Evolutionary conservation across 1,140 invertebrate species (phyloP).

Genomic region (Oedothorax gibbosus): DNA sequence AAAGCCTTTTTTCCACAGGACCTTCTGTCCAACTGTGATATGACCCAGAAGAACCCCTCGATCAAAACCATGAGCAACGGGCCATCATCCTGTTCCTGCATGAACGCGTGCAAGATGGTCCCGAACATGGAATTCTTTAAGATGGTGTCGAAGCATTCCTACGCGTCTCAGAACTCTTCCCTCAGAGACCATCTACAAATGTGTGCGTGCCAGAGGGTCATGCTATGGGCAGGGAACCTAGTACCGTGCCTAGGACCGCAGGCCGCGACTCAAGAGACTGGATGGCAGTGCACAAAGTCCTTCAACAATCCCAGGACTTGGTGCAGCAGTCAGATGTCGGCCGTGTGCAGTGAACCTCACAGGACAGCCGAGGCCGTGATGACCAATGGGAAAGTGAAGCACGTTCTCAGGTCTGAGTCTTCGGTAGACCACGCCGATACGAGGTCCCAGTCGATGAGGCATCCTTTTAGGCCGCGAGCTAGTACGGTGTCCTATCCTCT

Average conservation of each 20-base stretch:
- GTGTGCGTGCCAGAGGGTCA: conserved; percentile 59
- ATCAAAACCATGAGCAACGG: conserved; percentile 47
- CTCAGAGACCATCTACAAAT: conserved; percentile 28
- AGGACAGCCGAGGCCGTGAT: conserved; percentile 41
- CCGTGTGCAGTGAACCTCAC: conserved; percentile 42
- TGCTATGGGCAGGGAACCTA: conserved; percentile 58
- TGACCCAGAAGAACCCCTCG: conserved; percentile 39
- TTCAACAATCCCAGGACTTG: neutral
- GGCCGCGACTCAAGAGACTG: neutral
- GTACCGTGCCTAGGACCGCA: conserved; percentile 52
- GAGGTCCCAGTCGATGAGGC: neutral
- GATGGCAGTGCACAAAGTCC: conserved; percentile 35
- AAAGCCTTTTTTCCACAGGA: conserved; percentile 3
- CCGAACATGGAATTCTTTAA: conserved; percentile 55
- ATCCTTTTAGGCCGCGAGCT: conserved; percentile 6
- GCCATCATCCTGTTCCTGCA: conserved; percentile 49
- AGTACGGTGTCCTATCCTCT: conserved; percentile 43
- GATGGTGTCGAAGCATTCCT: conserved; percentile 58
- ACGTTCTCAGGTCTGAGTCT: conserved; percentile 24
- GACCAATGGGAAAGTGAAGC: conserved; percentile 44
- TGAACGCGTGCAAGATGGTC: conserved; percentile 54
- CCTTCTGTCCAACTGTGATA: conserved; percentile 53
- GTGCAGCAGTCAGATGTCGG: neutral
- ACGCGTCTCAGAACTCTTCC: neutral
- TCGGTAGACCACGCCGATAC: neutral